These are phyloP conservation scores for Nomada lathburiana DNA, from an alignment of 2,888 invertebrate species.

Conservation along the genomic window DNA sequence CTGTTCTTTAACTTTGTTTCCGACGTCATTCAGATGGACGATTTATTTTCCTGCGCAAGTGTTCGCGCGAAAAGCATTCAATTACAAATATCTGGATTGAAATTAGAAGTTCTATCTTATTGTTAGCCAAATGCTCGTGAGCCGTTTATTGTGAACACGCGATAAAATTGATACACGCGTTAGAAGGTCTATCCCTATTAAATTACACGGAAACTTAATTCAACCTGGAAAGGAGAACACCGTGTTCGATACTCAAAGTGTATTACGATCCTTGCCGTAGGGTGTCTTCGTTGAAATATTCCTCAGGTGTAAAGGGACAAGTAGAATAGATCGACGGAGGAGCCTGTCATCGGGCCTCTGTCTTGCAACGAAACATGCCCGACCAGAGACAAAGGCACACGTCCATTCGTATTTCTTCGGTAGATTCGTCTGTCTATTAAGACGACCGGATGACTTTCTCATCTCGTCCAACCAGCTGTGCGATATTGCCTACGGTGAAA, in stretches of 20 bases:
- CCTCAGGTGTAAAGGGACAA: background rate
- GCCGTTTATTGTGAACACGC: too few species aligned
- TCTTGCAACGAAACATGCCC: slow-evolving; percentile 34
- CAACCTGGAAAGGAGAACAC: background rate
- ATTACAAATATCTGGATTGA: too few species aligned
- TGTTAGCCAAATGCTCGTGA: too few species aligned
- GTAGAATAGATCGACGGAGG: slow-evolving; percentile 25
- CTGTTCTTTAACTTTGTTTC: too few species aligned
- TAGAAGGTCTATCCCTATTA: background rate
- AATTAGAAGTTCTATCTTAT: too few species aligned
- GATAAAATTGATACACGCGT: background rate
- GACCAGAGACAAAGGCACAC: slow-evolving; percentile 21
- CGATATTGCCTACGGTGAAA: background rate
- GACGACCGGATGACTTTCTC: slow-evolving; percentile 10
- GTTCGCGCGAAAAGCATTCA: too few species aligned
- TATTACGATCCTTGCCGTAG: slow-evolving; percentile 17
- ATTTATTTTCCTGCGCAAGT: too few species aligned
- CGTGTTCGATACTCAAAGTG: slow-evolving; percentile 3
- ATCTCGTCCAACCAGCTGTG: background rate
- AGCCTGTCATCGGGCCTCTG: slow-evolving; percentile 42
- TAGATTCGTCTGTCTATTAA: slow-evolving; percentile 12
- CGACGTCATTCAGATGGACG: too few species aligned
- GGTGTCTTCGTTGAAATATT: slow-evolving; percentile 27
- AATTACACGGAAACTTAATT: background rate
- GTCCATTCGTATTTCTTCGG: slow-evolving; percentile 20